Conservation (phyloP, 92 coral and sea anemone species). For the Palythoa grandiflora region DNA sequence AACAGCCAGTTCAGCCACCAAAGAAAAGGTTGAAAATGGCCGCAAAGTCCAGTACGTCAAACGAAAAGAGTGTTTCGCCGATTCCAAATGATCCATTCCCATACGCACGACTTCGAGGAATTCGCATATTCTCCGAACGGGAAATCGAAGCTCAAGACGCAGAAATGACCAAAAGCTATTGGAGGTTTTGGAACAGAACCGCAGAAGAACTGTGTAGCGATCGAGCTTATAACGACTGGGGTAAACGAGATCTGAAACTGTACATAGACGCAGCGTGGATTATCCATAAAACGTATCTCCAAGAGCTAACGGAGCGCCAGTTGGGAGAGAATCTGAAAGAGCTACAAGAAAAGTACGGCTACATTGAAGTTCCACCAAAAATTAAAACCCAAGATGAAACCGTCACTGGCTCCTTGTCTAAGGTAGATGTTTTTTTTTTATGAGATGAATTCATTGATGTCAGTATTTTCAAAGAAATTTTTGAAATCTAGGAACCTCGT, state of each 20-base stretch:
- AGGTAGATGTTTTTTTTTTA: slow-evolving; percentile 62
- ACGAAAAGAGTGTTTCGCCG: slow-evolving; percentile 31
- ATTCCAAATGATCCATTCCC: slow-evolving; percentile 82
- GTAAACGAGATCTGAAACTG: slow-evolving; percentile 96
- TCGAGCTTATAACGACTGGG: slow-evolving; percentile 99
- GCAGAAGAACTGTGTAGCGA: slow-evolving; percentile 99
- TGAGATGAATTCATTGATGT: not conserved
- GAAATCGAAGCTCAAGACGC: slow-evolving; percentile 99
- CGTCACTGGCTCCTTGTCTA: slow-evolving; percentile 83
- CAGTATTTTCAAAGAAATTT: not conserved
- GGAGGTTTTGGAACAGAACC: slow-evolving; percentile 98
- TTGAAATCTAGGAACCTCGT: no score
- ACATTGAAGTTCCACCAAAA: slow-evolving; percentile 85
- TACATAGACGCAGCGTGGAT: slow-evolving; percentile 99
- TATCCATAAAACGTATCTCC: slow-evolving; percentile 92
- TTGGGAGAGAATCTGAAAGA: slow-evolving; percentile 81
- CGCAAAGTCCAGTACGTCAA: slow-evolving; percentile 38
- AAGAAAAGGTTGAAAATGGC: slow-evolving; percentile 47
- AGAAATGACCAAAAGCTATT: slow-evolving; percentile 94
- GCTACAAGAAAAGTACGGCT: slow-evolving; percentile 87
- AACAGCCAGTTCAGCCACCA: slow-evolving; percentile 47
- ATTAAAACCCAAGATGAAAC: slow-evolving; percentile 93
- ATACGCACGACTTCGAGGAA: slow-evolving; percentile 90
- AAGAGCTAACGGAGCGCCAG: slow-evolving; percentile 88
- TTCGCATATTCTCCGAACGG: slow-evolving; percentile 94